Evolutionary conservation across 2,888 invertebrate species (phyloP), one percentile per base, ranked within the genome.

Genomic region (Archaeoteleia sp.): DNA sequence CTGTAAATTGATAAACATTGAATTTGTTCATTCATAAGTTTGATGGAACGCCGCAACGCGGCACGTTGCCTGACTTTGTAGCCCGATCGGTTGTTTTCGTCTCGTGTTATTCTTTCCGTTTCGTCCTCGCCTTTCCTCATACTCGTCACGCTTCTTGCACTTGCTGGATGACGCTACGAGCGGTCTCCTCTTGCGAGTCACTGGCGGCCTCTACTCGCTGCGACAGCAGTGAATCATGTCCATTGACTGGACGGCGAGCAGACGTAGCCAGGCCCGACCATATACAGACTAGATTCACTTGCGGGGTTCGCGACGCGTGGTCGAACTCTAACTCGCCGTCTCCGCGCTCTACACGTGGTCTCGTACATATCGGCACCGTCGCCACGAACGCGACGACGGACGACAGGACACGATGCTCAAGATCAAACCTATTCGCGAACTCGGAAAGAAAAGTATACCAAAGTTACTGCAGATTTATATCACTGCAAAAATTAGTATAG

Each of bases 231-330:
- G 81, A 80, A 79, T 80, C 78, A 80, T 76, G 79, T 78, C 76
- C 81, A 79, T 81, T 81, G 81, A 81, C 80, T 79, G 76, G 73
- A 74, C 76, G 72, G 71, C 66, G 51, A 72, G 67, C 79, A 76
- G 76, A 79, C 76, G 74, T 70, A 71, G 74, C 55, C 54, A 69
- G 65, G 78, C 74, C 80, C 74, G 80, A 78, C 81, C 80, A 81
- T 80, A 78, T 78, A 80, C 78, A 81, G 80, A 80, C 78, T 78
- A 79, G 78, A 80, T 79, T 81, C 80, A 78, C 81, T 81, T 74
- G 78, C 67, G 67, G 42, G 65, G 67, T 66, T 53, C 55, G 60
- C 54, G 67, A 62, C 67, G 67, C 67, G 61, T 57, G 61, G 61
- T 61, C 51, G 57, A 70, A 65, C 69, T 61, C 58, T 23, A 35